These are phyloP conservation scores for Microctenopoma lineatum DNA, from an alignment of 2,797 vertebrate species.

Conservation along the genomic window DNA sequence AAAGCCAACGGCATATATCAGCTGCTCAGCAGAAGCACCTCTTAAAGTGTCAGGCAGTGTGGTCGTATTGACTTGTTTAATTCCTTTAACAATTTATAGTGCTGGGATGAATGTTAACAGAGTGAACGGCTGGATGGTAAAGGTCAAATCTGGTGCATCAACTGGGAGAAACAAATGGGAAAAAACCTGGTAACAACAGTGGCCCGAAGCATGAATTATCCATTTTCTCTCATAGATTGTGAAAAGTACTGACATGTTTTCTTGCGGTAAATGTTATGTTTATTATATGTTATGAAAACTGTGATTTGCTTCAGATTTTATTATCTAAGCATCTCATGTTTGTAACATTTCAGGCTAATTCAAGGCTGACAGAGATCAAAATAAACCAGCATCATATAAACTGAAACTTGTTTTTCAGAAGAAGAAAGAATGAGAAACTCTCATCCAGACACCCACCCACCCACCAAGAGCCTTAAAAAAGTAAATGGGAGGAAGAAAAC, in stretches of 20 bases:
- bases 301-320: too few relatives aligned
- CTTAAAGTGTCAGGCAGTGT: conserved; percentile 10
- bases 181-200: not conserved
- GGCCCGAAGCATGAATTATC: not conserved
- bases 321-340: too few relatives aligned
- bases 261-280: too few relatives aligned
- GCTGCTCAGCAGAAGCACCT: conserved; percentile 21
- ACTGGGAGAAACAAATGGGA: not conserved
- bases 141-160: conserved; percentile 12
- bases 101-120: conserved; percentile 3
- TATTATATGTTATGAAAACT: too few relatives aligned
- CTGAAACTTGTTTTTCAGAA: not conserved
- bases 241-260: too few relatives aligned
- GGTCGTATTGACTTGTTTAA: conserved; percentile 2
- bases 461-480: too few relatives aligned
- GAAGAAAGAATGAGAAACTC: not conserved
- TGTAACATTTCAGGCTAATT: too few relatives aligned
- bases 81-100: conserved; percentile 12
- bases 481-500: too few relatives aligned
- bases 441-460: too few relatives aligned
- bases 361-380: too few relatives aligned
- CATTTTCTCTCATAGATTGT: not conserved
- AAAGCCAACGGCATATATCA: conserved; percentile 23
- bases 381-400: too few relatives aligned
- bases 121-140: not conserved